Base-by-base conservation (phyloP, 2,888 invertebrate species). In the Tinea trinotella region DNA sequence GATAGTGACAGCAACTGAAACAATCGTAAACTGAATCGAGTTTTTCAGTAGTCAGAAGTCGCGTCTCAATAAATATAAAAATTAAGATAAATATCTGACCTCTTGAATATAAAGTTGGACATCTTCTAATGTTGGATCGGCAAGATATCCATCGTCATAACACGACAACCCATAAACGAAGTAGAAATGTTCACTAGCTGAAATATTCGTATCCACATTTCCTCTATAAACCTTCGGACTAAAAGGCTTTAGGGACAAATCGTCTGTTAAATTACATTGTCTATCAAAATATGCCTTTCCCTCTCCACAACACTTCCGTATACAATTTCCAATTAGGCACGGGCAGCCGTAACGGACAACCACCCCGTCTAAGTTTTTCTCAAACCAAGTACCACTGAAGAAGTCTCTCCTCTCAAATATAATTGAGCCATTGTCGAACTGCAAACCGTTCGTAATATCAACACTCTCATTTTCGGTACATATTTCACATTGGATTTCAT, bases 71-170 rank as follows among this genome's bases (percentile, higher is more conserved):
- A n/a, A n/a, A n/a, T n/a, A n/a, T n/a, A n/a, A n/a, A n/a, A n/a
- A n/a, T n/a, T n/a, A n/a, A n/a, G n/a, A n/a, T n/a, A n/a, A 7
- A 30, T 10, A 30, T 15, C 50, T 50, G n/a, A 83, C 84, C 74
- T 79, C 68, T 68, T 84, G 84, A 30, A 84, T 63, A 56, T 71
- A 81, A 44, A 79, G 62, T 30, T 75, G 66, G 48, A 76, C 74
- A 3, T 56, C 44, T 0, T 56, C 54, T 3, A 53, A 54, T 1
- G 54, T 61, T 0, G 76, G 61, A 54, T 76, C 76, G 1, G 78
- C 73, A 20, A 73, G 56, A 55, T 83, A 85, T 56, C 73, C 71
- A 0, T 73, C 72, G 2, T 40, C 54, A 30, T n/a, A n/a, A 36
- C 46, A 46, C 4, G 46, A 2, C 12, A 46, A 12, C 30, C 57